These are phyloP conservation scores for Bos taurus DNA, from an alignment of 2,113 vertebrate species.

Conservation along the genomic window ARS-UCD2.0 NC_037351.1:60320501-60321000, in stretches of 20 bases:
- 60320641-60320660: neutral
- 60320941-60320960: neutral
- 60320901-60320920: neutral
- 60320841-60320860: fast-evolving
- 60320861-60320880: neutral
- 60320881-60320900: neutral
- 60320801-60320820: neutral
- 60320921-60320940: too few species aligned
- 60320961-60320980: neutral
- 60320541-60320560: neutral
- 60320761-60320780: neutral
- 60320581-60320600: conserved; percentile 16
- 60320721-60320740: neutral
- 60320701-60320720: neutral
- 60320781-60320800: neutral
- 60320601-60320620: neutral
- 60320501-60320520: neutral
- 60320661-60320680: neutral
- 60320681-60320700: conserved; percentile 6
- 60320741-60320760: conserved; percentile 46
- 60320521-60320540: fast-evolving
- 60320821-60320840: neutral
- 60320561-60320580: neutral
- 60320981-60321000: neutral
- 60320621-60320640: neutral